phyloP scores from a whole-genome alignment of 1,140 invertebrate genomes.

The Bombus huntii region DNA sequence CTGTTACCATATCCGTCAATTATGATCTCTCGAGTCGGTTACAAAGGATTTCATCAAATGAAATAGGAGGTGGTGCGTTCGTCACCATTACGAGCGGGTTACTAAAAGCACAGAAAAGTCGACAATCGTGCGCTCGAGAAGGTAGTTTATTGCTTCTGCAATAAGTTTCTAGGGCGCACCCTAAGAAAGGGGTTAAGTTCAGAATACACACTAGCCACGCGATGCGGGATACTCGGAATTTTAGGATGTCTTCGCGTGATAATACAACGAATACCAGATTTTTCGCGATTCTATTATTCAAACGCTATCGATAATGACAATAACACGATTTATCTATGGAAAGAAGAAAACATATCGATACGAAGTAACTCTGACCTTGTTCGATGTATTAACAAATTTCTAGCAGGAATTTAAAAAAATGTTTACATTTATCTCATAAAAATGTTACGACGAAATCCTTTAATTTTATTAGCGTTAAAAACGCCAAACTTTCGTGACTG shows the following conservation, averaged over 20 bases:
- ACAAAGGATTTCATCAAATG: constrained; percentile 30
- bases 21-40: constrained; percentile 18
- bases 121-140: constrained; percentile 42
- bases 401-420: too few species aligned
- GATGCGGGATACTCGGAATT: constrained; percentile 19
- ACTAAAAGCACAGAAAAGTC: constrained; percentile 42
- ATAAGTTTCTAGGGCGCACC: constrained; percentile 52
- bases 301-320: background rate
- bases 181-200: constrained; percentile 54
- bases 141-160: constrained; percentile 59
- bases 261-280: background rate
- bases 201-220: constrained; percentile 46
- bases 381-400: too few species aligned
- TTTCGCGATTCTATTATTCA: background rate
- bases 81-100: constrained; percentile 49
- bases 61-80: constrained; percentile 30
- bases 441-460: too few species aligned
- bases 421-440: too few species aligned
- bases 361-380: too few species aligned
- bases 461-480: too few species aligned
- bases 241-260: background rate
- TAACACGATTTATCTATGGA: too few species aligned
- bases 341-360: too few species aligned
- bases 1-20: constrained; percentile 22
- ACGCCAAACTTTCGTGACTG: too few species aligned